These are phyloP conservation scores for Leucophenga maculata DNA, from an alignment of 2,888 invertebrate genomes.

Conservation along the genomic window DNA sequence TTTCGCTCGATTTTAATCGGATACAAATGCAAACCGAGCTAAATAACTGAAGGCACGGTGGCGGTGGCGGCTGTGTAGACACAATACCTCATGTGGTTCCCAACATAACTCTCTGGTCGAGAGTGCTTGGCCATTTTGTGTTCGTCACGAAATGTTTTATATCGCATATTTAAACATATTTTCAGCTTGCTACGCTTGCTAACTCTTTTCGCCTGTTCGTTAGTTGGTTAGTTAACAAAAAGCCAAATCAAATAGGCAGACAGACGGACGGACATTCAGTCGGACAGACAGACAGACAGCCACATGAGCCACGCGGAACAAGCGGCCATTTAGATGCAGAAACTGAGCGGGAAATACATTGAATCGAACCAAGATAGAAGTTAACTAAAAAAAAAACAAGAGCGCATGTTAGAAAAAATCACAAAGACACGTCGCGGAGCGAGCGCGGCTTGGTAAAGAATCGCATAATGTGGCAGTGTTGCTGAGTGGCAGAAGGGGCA, in stretches of 20 bases:
- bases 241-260: constrained; percentile 15
- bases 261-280: neutral
- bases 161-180: constrained; percentile 58
- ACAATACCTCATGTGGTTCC: constrained; percentile 19
- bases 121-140: constrained; percentile 3
- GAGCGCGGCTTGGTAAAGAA: constrained; percentile 39
- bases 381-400: constrained; percentile 39
- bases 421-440: constrained; percentile 17
- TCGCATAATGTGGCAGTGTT: constrained; percentile 62
- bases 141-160: constrained; percentile 60
- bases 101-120: constrained; percentile 18
- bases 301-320: constrained; percentile 3
- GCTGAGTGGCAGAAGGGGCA: too few species aligned
- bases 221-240: constrained; percentile 55
- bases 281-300: neutral
- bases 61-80: neutral
- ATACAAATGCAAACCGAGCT: neutral
- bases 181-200: constrained; percentile 1
- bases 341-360: constrained; percentile 25
- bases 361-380: constrained; percentile 26
- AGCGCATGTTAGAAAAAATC: constrained; percentile 18
- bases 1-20: neutral
- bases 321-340: constrained; percentile 26
- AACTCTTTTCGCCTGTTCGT: too few species aligned
- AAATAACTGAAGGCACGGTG: neutral